Percentiles rank a stretch among this genome's conserved stretches.
phyloP scores from a whole-genome alignment of 2,888 invertebrate genomes.

The Polietes domitor region DNA sequence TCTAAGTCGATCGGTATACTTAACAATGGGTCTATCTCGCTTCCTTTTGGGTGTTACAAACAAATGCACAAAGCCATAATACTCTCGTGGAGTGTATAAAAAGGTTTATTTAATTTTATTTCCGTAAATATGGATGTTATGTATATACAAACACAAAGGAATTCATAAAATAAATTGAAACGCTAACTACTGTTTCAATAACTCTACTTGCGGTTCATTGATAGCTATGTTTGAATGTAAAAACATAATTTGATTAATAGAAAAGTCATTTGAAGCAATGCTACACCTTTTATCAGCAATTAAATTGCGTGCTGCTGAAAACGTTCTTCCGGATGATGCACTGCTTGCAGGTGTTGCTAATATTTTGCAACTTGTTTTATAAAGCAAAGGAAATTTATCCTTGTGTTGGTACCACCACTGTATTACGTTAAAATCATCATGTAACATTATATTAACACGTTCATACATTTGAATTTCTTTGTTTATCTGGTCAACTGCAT shows the following conservation, averaged over 20 bases:
- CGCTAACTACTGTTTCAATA: too few relatives aligned
- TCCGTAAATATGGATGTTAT: too few relatives aligned
- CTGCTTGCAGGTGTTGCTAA: constrained; percentile 47
- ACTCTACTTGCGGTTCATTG: too few relatives aligned
- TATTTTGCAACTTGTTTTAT: constrained; percentile 42
- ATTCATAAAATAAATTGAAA: too few relatives aligned
- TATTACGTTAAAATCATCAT: constrained; percentile 49
- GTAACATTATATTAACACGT: background rate
- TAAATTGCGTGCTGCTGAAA: constrained; percentile 26
- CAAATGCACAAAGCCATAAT: too few relatives aligned
- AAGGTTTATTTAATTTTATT: too few relatives aligned
- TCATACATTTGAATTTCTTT: constrained; percentile 54
- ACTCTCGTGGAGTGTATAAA: too few relatives aligned
- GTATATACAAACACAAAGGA: too few relatives aligned
- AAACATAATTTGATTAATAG: constrained; percentile 45
- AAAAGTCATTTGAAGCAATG: constrained; percentile 14
- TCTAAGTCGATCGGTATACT: too few relatives aligned
- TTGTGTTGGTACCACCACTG: constrained; percentile 49
- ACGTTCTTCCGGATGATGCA: constrained; percentile 23
- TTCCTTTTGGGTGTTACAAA: too few relatives aligned
- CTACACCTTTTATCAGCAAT: constrained; percentile 46
- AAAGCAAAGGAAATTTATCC: constrained; percentile 43
- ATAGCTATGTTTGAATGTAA: too few relatives aligned
- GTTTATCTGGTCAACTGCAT: background rate
- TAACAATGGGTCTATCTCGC: too few relatives aligned